Evolutionary conservation across 2,888 invertebrate species (phyloP).

Genomic region (Labia minor): DNA sequence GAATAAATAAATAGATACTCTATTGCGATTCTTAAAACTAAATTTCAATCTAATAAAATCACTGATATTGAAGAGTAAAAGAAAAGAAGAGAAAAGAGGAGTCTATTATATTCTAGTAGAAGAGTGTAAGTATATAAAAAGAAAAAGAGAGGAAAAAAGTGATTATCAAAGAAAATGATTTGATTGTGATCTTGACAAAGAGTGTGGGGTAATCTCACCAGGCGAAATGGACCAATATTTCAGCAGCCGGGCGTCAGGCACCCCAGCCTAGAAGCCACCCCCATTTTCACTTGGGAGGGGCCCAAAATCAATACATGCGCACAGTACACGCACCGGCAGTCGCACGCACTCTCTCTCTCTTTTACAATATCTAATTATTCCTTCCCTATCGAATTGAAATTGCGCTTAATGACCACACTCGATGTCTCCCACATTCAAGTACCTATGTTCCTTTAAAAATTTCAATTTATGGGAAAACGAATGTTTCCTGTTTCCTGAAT

Average conservation of each 20-base stretch:
- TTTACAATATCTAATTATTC: neutral
- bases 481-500: neutral
- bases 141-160: neutral
- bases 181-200: neutral
- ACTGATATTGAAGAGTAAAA: too few species aligned
- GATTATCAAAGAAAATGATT: neutral
- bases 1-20: too few species aligned
- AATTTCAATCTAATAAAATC: too few species aligned
- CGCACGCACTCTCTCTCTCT: neutral
- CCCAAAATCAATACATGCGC: neutral
- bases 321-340: neutral
- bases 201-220: neutral
- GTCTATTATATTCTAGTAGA: too few species aligned
- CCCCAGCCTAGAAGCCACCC: neutral
- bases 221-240: neutral
- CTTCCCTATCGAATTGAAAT: neutral
- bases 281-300: neutral
- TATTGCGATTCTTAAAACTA: too few species aligned
- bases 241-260: neutral
- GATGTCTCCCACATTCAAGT: neutral
- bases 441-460: neutral
- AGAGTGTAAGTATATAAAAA: too few species aligned
- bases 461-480: neutral
- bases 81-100: too few species aligned
- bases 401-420: neutral